Evolutionary conservation across 2,113 vertebrate genomes (phyloP), one percentile per base, ranked within the genome.

Genomic region (Nothoprocta pentlandii): DNA sequence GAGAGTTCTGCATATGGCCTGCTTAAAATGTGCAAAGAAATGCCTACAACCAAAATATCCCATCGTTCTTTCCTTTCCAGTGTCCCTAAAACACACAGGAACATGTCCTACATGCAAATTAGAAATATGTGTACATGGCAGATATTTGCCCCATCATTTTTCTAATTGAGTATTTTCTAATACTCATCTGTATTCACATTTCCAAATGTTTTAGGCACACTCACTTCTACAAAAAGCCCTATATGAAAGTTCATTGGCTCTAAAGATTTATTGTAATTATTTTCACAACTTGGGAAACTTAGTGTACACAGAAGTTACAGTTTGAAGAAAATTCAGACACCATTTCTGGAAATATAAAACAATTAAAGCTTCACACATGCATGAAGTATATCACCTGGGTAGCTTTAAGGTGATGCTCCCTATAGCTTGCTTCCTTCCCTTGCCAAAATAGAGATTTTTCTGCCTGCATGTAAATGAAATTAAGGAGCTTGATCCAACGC

Each of bases 381-480:
- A 74, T 76, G 20, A 49, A 3, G 1, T 61, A 3, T 20, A 84
- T 68, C 2, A 66, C 30, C 66, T 87, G 1, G 81, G 7, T 16
- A 53, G 6, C 36, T 80, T 20, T 67, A 56, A 69, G 13, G 22
- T 78, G 74, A 34, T 3, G 39, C 79, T 58, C 69, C 51, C 17
- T 41, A 5, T 30, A 91, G 36, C 17, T 34, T 84, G 80, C 19
- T 49, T 75, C 16, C 14, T 64, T 69, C 71, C 41, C 51, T 85
- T 81, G 41, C 3, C 44, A 79, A 79, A 89, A 93, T 25, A 36
- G 51, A 10, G 6, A 16, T 6, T 2, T 39, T 51, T 75, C 83
- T 71, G 53, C 58, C 63, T 77, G 47, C 32, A 70, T 32, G n/a
- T 77, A 89, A 91, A 87, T 84, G 11, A 87, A 92, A 84, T 88